phyloP scores from a whole-genome alignment of 1,140 invertebrate species.

The Matsumurasca onukii region DNA sequence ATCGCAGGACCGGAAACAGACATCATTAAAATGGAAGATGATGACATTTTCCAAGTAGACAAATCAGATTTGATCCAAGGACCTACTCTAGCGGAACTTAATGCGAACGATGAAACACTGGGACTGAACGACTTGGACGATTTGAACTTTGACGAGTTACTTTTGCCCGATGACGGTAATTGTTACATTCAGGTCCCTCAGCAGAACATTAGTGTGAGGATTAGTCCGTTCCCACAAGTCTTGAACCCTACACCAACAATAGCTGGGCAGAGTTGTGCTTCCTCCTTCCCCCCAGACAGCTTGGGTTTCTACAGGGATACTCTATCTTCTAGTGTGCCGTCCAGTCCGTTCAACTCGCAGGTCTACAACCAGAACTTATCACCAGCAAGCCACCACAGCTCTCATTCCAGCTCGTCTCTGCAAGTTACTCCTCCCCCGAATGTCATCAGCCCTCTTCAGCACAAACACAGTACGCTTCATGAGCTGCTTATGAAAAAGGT shows the following conservation, averaged over 20 bases:
- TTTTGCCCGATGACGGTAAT: slow-evolving; percentile 67
- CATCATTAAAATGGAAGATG: slow-evolving; percentile 74
- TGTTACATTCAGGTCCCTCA: slow-evolving; percentile 44
- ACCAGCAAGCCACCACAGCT: slow-evolving; percentile 53
- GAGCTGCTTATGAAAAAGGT: slow-evolving; percentile 65
- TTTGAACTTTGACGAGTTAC: slow-evolving; percentile 81
- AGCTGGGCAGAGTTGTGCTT: slow-evolving; percentile 26
- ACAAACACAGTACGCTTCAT: slow-evolving; percentile 56
- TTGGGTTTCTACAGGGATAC: slow-evolving; percentile 32
- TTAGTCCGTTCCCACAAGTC: slow-evolving; percentile 24
- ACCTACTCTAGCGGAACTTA: slow-evolving; percentile 83
- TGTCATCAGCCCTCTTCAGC: slow-evolving; percentile 50
- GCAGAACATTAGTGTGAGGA: slow-evolving; percentile 1
- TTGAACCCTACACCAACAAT: slow-evolving; percentile 11
- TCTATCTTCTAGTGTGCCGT: slow-evolving; percentile 30
- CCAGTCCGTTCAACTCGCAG: slow-evolving; percentile 27
- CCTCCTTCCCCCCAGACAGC: slow-evolving; percentile 40
- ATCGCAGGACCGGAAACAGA: slow-evolving; percentile 49
- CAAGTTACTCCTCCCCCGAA: slow-evolving; percentile 39
- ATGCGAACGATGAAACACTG: slow-evolving; percentile 76
- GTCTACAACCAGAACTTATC: slow-evolving; percentile 41
- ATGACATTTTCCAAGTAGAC: slow-evolving; percentile 88
- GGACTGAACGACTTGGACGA: slow-evolving; percentile 61
- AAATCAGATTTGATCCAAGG: slow-evolving; percentile 81
- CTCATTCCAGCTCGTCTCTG: slow-evolving; percentile 53